Percentiles rank a stretch among this genome's conserved stretches.
These are phyloP conservation scores for Erynnis tages DNA, from an alignment of 2,888 invertebrate genomes.

Conservation along the genomic window DNA sequence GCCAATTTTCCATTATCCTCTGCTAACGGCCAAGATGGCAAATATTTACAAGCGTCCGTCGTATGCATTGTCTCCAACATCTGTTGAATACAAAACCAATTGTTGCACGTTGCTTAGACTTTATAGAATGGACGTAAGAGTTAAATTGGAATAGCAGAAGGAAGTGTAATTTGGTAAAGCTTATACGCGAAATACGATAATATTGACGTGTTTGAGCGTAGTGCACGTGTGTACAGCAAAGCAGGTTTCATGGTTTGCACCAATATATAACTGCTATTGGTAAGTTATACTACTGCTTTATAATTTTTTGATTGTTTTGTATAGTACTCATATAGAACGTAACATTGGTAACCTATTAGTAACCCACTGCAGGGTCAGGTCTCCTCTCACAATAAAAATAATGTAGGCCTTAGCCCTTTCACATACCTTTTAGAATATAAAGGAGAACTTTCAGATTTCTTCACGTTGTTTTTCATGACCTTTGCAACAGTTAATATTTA, in stretches of 20 bases:
- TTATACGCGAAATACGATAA: constrained; percentile 27
- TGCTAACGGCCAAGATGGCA: constrained; percentile 52
- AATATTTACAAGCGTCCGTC: constrained; percentile 53
- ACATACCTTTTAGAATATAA: too few species aligned
- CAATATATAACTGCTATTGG: too few species aligned
- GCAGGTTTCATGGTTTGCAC: too few species aligned
- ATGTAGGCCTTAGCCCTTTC: too few species aligned
- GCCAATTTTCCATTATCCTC: constrained; percentile 65
- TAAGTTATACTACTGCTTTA: background rate
- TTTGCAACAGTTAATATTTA: too few species aligned
- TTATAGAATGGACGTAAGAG: constrained; percentile 33
- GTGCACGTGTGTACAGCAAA: constrained; percentile 14
- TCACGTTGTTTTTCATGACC: too few species aligned
- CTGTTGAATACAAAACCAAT: constrained; percentile 46
- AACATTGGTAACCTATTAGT: too few species aligned
- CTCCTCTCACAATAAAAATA: too few species aligned
- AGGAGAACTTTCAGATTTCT: too few species aligned
- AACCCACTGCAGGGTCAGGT: too few species aligned
- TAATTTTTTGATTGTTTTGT: too few species aligned
- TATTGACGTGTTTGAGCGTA: constrained; percentile 25
- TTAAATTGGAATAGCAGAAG: background rate
- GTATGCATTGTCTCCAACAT: constrained; percentile 54
- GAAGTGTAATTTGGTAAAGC: constrained; percentile 6
- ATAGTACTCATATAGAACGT: too few species aligned
- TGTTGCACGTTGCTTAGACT: constrained; percentile 36